Evolutionary conservation across 2,888 invertebrate genomes (phyloP).

Genomic region (Epiblema foenella): DNA sequence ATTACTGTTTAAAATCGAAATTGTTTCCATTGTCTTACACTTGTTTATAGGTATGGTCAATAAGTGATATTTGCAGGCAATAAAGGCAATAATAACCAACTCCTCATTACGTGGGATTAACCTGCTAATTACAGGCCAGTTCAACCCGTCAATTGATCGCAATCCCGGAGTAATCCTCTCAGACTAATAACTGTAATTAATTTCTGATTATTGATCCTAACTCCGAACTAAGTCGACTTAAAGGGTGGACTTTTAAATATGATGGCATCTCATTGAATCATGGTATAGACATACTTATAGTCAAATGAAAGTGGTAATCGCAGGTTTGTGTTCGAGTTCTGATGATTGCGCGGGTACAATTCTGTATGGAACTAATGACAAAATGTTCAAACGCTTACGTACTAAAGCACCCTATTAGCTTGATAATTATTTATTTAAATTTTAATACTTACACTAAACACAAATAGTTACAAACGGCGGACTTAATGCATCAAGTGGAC

Average conservation of each 20-base stretch:
- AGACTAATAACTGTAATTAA: slow-evolving; percentile 31
- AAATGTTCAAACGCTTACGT: no score
- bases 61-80: not conserved
- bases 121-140: slow-evolving; percentile 19
- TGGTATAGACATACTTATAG: not conserved
- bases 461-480: no score
- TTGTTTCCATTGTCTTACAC: not conserved
- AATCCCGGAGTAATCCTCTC: slow-evolving; percentile 28
- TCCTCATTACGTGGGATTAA: slow-evolving; percentile 26
- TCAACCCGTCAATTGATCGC: slow-evolving; percentile 26
- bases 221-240: slow-evolving; percentile 30
- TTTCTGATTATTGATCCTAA: slow-evolving; percentile 35
- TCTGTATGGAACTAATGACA: no score
- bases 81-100: slow-evolving; percentile 20
- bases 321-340: no score
- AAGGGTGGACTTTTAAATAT: slow-evolving; percentile 19
- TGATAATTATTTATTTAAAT: no score
- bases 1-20: no score
- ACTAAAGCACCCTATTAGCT: no score
- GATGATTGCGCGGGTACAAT: no score
- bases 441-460: no score
- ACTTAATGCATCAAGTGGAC: no score
- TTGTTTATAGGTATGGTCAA: not conserved
- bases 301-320: no score
- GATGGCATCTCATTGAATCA: not conserved